A percentile compares a stretch with the other conserved stretches of the same genome.
Conservation (phyloP, 2,888 invertebrate species). For the Scotopteryx bipunctaria region DNA sequence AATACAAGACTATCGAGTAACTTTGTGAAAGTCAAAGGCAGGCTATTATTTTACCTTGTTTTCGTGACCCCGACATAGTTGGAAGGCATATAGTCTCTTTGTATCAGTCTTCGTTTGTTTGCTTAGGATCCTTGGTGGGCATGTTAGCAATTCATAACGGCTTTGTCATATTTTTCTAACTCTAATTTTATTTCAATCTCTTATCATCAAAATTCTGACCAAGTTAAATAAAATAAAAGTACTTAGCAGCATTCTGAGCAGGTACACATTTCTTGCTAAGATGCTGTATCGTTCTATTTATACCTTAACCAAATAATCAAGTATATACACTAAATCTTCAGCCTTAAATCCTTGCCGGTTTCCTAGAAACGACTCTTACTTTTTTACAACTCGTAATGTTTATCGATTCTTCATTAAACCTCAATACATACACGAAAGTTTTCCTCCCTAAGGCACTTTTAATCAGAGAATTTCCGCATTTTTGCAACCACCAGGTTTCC, state of each 20-base stretch:
- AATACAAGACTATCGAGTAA: conserved; percentile 16
- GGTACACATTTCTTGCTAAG: background rate
- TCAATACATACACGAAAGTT: conserved; percentile 12
- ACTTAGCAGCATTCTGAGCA: too few species aligned
- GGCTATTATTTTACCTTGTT: conserved; percentile 22
- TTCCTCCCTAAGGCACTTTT: conserved; percentile 22
- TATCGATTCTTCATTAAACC: conserved; percentile 20
- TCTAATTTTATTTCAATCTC: conserved; percentile 2
- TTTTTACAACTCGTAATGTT: conserved; percentile 10
- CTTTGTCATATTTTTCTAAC: conserved; percentile 6
- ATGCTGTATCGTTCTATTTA: too few species aligned
- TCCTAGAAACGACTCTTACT: too few species aligned
- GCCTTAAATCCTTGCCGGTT: too few species aligned
- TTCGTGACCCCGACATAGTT: conserved; percentile 18
- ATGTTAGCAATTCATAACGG: conserved; percentile 19
- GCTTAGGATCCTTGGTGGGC: conserved; percentile 20
- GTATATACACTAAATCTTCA: too few species aligned
- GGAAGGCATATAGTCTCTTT: conserved; percentile 22
- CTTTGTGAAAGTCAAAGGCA: conserved; percentile 32
- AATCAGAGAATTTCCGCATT: conserved; percentile 29
- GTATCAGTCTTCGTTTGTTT: conserved; percentile 22
- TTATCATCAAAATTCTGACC: background rate
- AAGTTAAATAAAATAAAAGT: too few species aligned
- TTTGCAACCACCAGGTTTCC: conserved; percentile 29
- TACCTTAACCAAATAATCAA: background rate